phyloP scores from a whole-genome alignment of 2,888 invertebrate species.

The Hyppa rectilinea region DNA sequence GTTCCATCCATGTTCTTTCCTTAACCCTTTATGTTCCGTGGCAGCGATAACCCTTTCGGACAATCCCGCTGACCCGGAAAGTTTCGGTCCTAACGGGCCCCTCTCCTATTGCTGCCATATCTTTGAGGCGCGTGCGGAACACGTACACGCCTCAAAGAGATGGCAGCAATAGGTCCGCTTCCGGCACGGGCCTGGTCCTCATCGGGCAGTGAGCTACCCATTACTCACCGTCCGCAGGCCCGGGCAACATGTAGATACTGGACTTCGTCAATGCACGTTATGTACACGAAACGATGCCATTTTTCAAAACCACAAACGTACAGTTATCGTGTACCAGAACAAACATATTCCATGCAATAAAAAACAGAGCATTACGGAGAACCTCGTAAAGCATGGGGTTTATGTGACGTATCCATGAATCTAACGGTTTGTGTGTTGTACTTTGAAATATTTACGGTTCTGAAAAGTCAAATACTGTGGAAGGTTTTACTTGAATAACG shows the following conservation, averaged over 20 bases:
- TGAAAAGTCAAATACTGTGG: conserved; percentile 23
- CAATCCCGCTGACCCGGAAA: too few species aligned
- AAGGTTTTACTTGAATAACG: conserved; percentile 12
- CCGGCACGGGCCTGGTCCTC: too few species aligned
- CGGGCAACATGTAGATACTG: background rate
- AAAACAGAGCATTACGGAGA: conserved; percentile 32
- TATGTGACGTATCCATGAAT: conserved; percentile 66
- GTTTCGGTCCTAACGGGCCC: too few species aligned
- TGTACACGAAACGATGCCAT: background rate
- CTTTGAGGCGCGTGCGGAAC: too few species aligned
- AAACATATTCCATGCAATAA: conserved; percentile 35
- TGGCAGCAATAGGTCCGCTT: too few species aligned
- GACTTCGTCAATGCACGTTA: background rate
- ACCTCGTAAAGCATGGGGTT: conserved; percentile 64
- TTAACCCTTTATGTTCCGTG: too few species aligned
- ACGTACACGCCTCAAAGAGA: too few species aligned
- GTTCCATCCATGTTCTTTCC: too few species aligned
- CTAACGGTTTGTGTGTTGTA: conserved; percentile 60
- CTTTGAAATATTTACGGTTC: conserved; percentile 52
- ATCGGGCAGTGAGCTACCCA: too few species aligned
- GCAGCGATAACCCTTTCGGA: too few species aligned
- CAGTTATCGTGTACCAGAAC: conserved; percentile 6
- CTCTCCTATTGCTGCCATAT: too few species aligned
- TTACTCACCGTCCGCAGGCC: too few species aligned
- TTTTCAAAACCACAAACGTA: conserved; percentile 1